Evolutionary conservation across 1,140 invertebrate genomes (phyloP), one percentile per base, ranked within the genome.

Genomic region (Lucilia sericata): DNA sequence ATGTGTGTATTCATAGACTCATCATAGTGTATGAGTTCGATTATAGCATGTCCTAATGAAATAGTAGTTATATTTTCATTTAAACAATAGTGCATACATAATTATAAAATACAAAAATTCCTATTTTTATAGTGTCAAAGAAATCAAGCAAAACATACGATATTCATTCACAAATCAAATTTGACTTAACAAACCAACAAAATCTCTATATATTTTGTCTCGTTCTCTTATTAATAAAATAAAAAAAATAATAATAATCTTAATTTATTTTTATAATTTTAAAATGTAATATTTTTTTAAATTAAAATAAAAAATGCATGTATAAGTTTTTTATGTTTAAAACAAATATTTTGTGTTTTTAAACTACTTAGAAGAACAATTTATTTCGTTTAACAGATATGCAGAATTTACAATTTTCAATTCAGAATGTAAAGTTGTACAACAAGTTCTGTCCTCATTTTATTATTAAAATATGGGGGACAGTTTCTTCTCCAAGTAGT

Each of bases 191-290:
- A 78, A 55, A 30, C 5, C 4, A 78, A 19, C 14, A 78, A 78
- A 78, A 78, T 78, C 42, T 13, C 76, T 49, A 21, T 42, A 25
- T 49, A 49, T 70, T 76, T 13, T 51, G n/a, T 80, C 76, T 80
- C n/a, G 76, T 80, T 80, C 47, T 51, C 19, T 80, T 80, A 80
- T 10, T 80, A 80, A 80, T 80, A 80, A 80, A 42, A 78, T n/a
- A 49, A 49, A 49, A 49, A 49, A 51, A 51, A 51, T 51, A 12
- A 51, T 51, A 51, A 42, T 60, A 60, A 60, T 60, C n/a, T 17
- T 80, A 80, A 80, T 80, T 80, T 80, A 80, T 80, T 80, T 80
- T 80, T 80, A 80, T 80, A 80, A 80, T 80, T 80, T 80, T 80
- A 49, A 80, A 80, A 49, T 19, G 42, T 80, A 80, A 80, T 80